Conservation (phyloP, 2,113 vertebrate species). For the Phycodurus eques region DNA sequence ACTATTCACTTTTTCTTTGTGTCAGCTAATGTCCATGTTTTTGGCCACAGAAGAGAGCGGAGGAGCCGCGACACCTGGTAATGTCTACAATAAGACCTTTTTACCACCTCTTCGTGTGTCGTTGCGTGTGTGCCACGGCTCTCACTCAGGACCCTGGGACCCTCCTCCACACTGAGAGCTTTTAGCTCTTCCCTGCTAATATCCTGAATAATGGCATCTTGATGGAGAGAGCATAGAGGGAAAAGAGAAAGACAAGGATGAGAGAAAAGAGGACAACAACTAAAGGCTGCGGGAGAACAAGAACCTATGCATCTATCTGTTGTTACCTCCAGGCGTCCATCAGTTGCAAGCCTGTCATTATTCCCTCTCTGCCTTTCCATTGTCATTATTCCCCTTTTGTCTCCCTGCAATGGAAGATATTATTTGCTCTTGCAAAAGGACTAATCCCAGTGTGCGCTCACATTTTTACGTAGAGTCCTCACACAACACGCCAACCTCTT, state of each 20-base stretch:
- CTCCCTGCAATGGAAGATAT: constrained; percentile 33
- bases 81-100: constrained; percentile 65
- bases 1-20: constrained; percentile 37
- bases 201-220: constrained; percentile 80
- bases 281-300: constrained; percentile 29
- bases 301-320: constrained; percentile 46
- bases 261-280: constrained; percentile 5
- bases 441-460: constrained; percentile 4
- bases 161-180: constrained; percentile 76
- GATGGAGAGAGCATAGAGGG: constrained; percentile 58
- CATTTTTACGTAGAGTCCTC: constrained; percentile 11
- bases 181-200: constrained; percentile 80
- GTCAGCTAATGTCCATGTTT: constrained; percentile 51
- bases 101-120: constrained; percentile 47
- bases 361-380: constrained; percentile 50
- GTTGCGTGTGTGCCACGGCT: constrained; percentile 44
- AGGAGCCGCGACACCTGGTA: constrained; percentile 43
- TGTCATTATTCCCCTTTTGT: constrained; percentile 61
- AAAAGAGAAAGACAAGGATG: constrained; percentile 7
- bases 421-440: constrained; percentile 28
- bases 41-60: constrained; percentile 39
- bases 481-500: constrained; percentile 19
- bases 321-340: constrained; percentile 54
- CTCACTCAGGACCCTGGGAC: constrained; percentile 75
- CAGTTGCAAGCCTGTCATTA: constrained; percentile 53